Base-by-base conservation (phyloP, 1,140 invertebrate genomes). In the Musca vetustissima region DNA sequence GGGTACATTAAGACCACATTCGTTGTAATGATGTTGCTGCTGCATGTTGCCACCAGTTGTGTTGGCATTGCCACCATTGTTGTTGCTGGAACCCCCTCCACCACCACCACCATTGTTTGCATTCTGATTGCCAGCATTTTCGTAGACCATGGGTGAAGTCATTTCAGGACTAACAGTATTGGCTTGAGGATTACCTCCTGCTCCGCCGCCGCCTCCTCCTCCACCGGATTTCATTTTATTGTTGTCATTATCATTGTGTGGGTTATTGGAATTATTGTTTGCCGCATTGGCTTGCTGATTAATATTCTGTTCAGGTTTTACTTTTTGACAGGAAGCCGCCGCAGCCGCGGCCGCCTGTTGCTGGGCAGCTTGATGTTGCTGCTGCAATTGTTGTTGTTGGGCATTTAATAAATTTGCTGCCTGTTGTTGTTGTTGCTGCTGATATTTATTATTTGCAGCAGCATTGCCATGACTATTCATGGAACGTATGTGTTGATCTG, bases 1-100 rank as follows among this genome's bases (percentile, higher is more conserved):
- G 76, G 94, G 93, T 0, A 93, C 92, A 81, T 94, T 93, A 64
- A 95, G 83, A 70, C 95, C 93, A 73, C 90, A 93, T 69, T 88
- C 87, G 74, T 93, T 94, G 49, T 83, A 79, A 80, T 92, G 92
- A 69, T 92, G 94, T 28, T 92, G 93, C 1, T 91, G n/a, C n/a
- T n/a, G n/a, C n/a, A n/a, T n/a, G n/a, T n/a, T n/a, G n/a, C n/a
- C n/a, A n/a, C n/a, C n/a, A n/a, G n/a, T n/a, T n/a, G n/a, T n/a
- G n/a, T n/a, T n/a, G n/a, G n/a, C n/a, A n/a, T n/a, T 92, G 0
- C 92, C 93, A 76, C n/a, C n/a, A n/a, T n/a, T n/a, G n/a, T 2
- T 21, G 11, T 17, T 61, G 28, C 28, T 21, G 21, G 57, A 36
- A 43, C 13, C 13, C 11, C 36, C 36, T 9, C 6, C 4, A 24